phyloP scores from a whole-genome alignment of 2,113 vertebrate species.

The Leptodactylus fuscus region DNA sequence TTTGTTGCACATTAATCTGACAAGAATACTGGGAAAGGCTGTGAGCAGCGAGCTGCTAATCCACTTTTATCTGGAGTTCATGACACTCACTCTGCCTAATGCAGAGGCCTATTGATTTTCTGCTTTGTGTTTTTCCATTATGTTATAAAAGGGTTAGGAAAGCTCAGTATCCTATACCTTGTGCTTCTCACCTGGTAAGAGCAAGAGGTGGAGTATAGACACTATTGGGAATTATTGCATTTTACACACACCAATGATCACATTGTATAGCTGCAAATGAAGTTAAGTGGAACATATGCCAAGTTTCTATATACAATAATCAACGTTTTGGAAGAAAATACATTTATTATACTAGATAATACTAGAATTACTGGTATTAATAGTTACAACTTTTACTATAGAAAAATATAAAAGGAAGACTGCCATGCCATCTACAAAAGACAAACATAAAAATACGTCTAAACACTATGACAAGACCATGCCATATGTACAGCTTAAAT shows the following conservation, averaged over 20 bases:
- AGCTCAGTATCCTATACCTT: conserved; percentile 20
- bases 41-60: conserved; percentile 64
- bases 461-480: too few relatives aligned
- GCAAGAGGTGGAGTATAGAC: neutral
- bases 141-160: conserved; percentile 26
- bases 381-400: too few relatives aligned
- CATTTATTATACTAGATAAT: too few relatives aligned
- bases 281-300: neutral
- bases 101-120: conserved; percentile 67
- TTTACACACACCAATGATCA: conserved; percentile 7
- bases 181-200: neutral
- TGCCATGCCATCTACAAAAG: too few relatives aligned
- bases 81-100: conserved; percentile 66
- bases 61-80: conserved; percentile 65
- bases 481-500: too few relatives aligned
- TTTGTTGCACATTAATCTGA: conserved; percentile 60
- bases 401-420: too few relatives aligned
- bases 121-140: conserved; percentile 67
- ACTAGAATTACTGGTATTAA: too few relatives aligned
- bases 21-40: conserved; percentile 19
- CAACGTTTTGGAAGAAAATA: neutral
- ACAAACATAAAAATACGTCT: too few relatives aligned
- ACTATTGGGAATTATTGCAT: neutral
- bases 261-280: neutral
- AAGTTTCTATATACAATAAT: neutral